Evolutionary conservation across 2,113 vertebrate genomes (phyloP).

Genomic region (Syngnathus floridae): DNA sequence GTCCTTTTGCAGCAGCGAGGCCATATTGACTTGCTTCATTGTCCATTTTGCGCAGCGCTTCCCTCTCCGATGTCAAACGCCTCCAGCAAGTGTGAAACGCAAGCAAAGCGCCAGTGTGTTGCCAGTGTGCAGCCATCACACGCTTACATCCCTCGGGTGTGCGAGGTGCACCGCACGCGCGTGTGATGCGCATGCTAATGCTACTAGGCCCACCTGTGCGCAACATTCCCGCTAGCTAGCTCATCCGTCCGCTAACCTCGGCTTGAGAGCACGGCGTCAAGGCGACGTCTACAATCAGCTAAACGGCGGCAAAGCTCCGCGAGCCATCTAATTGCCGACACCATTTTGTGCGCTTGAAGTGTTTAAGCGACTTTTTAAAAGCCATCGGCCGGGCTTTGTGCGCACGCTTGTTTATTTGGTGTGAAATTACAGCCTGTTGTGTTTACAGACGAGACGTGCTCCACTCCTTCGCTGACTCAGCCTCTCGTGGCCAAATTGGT

Average conservation of each 20-base stretch:
- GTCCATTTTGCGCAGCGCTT: constrained; percentile 28
- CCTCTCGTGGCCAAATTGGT: not conserved
- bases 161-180: constrained; percentile 5
- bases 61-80: constrained; percentile 30
- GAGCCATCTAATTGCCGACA: not conserved
- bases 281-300: constrained; percentile 6
- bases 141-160: constrained; percentile 19
- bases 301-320: not conserved
- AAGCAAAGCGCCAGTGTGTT: constrained; percentile 20
- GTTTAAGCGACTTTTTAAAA: not conserved
- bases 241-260: constrained; percentile 25
- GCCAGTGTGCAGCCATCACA: constrained; percentile 33
- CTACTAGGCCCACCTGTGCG: constrained; percentile 30
- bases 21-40: constrained; percentile 12
- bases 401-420: not conserved
- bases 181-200: constrained; percentile 37
- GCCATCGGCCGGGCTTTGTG: not conserved
- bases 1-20: too few relatives aligned
- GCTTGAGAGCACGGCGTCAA: constrained; percentile 15
- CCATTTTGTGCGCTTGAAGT: not conserved
- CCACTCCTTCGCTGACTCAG: not conserved
- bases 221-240: constrained; percentile 24
- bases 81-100: constrained; percentile 32
- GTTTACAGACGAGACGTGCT: not conserved
- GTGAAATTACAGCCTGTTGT: constrained; percentile 1